A percentile compares a stretch with the other conserved stretches of the same genome.
Conservation (phyloP, 2,797 vertebrate species). For the Sebastes itinus region DNA sequence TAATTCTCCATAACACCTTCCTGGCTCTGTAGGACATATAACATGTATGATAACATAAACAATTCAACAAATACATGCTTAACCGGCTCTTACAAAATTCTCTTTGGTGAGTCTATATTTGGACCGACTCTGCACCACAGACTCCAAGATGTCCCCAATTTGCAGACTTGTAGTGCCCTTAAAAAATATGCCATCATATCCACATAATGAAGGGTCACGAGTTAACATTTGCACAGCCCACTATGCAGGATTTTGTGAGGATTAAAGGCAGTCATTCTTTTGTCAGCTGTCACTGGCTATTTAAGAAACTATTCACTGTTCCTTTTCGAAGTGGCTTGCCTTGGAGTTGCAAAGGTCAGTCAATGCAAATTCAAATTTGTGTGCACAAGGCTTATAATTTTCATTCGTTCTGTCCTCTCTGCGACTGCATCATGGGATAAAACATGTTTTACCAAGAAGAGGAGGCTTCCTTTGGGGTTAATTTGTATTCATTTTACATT, state of each 20-base stretch:
- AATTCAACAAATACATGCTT: neutral
- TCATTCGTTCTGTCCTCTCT: neutral
- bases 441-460: neutral
- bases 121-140: neutral
- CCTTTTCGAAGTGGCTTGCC: slow-evolving; percentile 24
- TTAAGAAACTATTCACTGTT: slow-evolving; percentile 39
- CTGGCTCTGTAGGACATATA: neutral
- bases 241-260: slow-evolving; percentile 22
- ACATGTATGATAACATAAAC: neutral
- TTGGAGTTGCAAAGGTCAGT: slow-evolving; percentile 64
- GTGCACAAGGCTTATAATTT: slow-evolving; percentile 1
- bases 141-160: slow-evolving; percentile 14
- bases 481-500: neutral
- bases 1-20: neutral
- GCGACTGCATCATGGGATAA: neutral
- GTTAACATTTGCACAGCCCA: slow-evolving; percentile 52
- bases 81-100: neutral
- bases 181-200: slow-evolving; percentile 42
- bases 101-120: neutral
- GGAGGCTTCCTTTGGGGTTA: neutral
- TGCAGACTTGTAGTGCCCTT: slow-evolving; percentile 32
- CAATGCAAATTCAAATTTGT: slow-evolving; percentile 42
- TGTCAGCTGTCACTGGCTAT: slow-evolving; percentile 53
- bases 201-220: slow-evolving; percentile 47
- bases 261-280: slow-evolving; percentile 54